phyloP scores from a whole-genome alignment of 2,888 invertebrate species.

The Cynaeus angustus region DNA sequence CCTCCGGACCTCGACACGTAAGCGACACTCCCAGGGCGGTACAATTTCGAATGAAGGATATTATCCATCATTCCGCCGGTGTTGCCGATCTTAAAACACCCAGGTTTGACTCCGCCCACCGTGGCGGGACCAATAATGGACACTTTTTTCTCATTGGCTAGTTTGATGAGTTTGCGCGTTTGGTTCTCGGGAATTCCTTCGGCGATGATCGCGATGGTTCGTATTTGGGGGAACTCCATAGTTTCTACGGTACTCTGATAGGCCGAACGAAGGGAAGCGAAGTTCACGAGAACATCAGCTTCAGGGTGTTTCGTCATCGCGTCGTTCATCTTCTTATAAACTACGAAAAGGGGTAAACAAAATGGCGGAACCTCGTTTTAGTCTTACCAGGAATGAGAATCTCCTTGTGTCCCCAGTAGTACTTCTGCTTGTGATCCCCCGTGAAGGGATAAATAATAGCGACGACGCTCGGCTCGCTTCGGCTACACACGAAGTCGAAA shows the following conservation, averaged over 20 bases:
- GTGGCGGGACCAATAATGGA: conserved; percentile 82
- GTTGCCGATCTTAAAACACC: conserved; percentile 99
- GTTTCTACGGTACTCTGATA: conserved; percentile 98
- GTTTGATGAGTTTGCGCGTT: conserved; percentile 92
- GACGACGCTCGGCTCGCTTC: conserved; percentile 92
- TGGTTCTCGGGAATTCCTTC: conserved; percentile 99
- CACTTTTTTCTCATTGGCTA: conserved; percentile 84
- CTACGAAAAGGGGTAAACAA: conserved; percentile 58
- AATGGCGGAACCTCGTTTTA: no score
- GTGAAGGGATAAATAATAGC: conserved; percentile 99
- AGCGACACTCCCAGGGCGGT: conserved; percentile 96
- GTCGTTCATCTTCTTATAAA: conserved; percentile 97
- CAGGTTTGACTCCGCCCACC: conserved; percentile 98
- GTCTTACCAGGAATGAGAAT: conserved; percentile 81
- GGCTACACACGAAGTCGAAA: conserved; percentile 94
- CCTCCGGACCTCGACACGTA: conserved; percentile 99
- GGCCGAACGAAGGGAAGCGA: conserved; percentile 97
- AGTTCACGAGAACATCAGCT: conserved; percentile 96
- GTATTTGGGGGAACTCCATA: conserved; percentile 93
- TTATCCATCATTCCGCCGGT: conserved; percentile 99
- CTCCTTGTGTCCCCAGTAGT: conserved; percentile 99
- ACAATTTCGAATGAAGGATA: conserved; percentile 96
- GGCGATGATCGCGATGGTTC: conserved; percentile 98
- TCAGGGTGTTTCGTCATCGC: conserved; percentile 96
- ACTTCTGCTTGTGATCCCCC: conserved; percentile 99